Percentiles rank a stretch among this genome's conserved stretches.
These are phyloP conservation scores for Tonatia bakeri DNA, from an alignment of 2,113 vertebrate species.

Conservation along the genomic window DNA sequence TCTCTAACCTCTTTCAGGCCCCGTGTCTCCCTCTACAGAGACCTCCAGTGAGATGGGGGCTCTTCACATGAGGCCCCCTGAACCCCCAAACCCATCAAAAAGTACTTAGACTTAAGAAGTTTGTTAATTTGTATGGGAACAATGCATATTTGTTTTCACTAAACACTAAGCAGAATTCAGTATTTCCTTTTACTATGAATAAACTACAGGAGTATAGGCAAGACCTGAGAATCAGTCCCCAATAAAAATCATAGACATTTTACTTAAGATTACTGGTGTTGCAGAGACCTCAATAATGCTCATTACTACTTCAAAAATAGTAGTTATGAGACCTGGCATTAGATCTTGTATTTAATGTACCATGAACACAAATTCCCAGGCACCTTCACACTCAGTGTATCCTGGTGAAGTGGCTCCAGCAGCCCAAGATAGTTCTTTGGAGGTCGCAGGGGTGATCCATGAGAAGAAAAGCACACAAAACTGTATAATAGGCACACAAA, in stretches of 20 bases:
- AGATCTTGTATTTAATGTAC: background rate
- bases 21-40: background rate
- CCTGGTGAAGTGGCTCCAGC: background rate
- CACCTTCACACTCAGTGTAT: background rate
- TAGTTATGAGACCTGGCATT: background rate
- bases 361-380: background rate
- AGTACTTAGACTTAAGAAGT: background rate
- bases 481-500: background rate
- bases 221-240: background rate
- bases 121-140: background rate
- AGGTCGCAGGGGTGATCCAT: background rate
- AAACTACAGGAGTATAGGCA: background rate
- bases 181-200: background rate
- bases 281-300: background rate
- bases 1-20: background rate
- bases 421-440: background rate
- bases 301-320: background rate
- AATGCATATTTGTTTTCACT: background rate
- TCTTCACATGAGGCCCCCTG: background rate
- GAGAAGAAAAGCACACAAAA: background rate
- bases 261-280: background rate
- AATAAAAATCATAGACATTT: background rate
- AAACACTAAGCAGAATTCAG: background rate
- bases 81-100: background rate
- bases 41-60: background rate